Evolutionary conservation across 1,140 invertebrate genomes (phyloP), one percentile per base, ranked within the genome.

Genomic region (Drosophila subpulchrella): DNA sequence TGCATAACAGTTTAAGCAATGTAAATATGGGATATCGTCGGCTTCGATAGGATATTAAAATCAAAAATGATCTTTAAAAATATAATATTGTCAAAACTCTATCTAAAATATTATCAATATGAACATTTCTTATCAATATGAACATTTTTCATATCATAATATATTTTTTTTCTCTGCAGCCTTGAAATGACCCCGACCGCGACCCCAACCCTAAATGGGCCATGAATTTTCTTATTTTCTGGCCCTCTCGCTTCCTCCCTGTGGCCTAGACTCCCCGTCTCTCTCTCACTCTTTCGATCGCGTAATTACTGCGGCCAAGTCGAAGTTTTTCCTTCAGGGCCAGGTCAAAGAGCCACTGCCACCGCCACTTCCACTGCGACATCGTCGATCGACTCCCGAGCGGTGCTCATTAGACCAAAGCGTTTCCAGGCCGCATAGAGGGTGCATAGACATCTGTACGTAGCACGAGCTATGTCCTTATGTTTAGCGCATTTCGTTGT

Each of bases 401-500:
- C 59, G 74, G 81, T 85, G 83, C 80, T 88, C 83, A 88, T 88
- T 88, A 88, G 84, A 88, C 83, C 83, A 88, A 89, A 88, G 83
- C 83, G 55, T 83, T 76, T 66, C 58, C 71, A 65, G 80, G 78
- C 47, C 82, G 65, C 54, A 51, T 51, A 58, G 71, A 44, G 44
- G 51, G 47, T 59, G 56, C 57, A 60, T 57, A 53, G 56, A 65
- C 54, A 77, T 51, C 61, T 70, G 60, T 66, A 65, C 32, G 56
- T 47, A 66, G 83, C 83, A 88, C 83, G 83, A 88, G 81, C 81
- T 85, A 76, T 88, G 83, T 88, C 84, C 84, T 88, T 89, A 67
- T 86, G 83, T 60, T 88, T 79, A 65, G 78, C 51, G 41, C 70
- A 86, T 75, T 86, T 88, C 80, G 80, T 63, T 75, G 83, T 86